Base-by-base conservation (phyloP, 2,797 vertebrate genomes). In the Spondyliosoma cantharus region DNA sequence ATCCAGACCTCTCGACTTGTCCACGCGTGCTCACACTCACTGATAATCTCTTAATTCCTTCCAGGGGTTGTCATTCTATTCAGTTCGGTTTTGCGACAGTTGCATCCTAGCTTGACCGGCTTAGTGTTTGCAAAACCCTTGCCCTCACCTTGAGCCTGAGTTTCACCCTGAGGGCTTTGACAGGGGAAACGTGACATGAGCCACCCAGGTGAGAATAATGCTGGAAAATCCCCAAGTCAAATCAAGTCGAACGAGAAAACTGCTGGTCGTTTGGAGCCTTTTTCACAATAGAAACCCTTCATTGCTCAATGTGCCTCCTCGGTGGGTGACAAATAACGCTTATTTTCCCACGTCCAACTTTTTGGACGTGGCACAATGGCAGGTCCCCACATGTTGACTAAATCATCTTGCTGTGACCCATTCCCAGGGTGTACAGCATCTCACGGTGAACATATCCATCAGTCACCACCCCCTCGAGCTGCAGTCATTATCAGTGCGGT, bases 171-270 rank as follows among this genome's bases (percentile, higher is more conserved):
- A 60, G 20, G 49, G 64, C 4, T 71, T 45, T 46, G 48, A 49
- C 2, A 27, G 13, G 0, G 0, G 7, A 57, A 80, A 71, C 7
- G n/a, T 11, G 43, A 52, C 25, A 43, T 0, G 3, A 77, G 15
- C 22, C 48, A 45, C 29, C 1, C 16, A 25, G 24, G 64, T 1
- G 1, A 57, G 0, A 20, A 5, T 12, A n/a, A 16, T 58, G 9
- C 4, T 89, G 83, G 80, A 58, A 19, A 50, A 64, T 13, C 3
- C 6, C 66, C 76, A 76, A 54, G 29, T n/a, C 5, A 86, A 70
- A 88, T 82, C 86, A 66, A 73, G 88, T 90, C 17, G 0, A 48
- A 82, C 86, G 7, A 83, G 83, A 82, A 83, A 83, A 81, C 24
- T 1, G 46, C 24, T 29, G 14, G 5, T 49, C 0, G 0, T 45